phyloP scores from a whole-genome alignment of 2,797 vertebrate species.

The Telmatherina bonti region DNA sequence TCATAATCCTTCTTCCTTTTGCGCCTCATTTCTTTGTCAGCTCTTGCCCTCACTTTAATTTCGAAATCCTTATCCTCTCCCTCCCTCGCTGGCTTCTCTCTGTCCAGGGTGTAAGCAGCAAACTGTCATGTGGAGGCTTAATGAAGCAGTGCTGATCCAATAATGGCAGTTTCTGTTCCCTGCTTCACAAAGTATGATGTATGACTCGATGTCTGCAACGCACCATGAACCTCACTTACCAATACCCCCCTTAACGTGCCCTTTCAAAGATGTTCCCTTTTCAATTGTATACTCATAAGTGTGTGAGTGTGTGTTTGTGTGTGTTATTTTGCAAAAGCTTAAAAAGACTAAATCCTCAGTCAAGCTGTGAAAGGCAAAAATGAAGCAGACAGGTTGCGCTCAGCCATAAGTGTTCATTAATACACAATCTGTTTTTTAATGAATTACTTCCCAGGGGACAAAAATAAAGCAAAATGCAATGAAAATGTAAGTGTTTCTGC shows the following conservation, averaged over 20 bases:
- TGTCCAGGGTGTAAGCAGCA: conserved; percentile 55
- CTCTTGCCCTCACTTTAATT: conserved; percentile 9
- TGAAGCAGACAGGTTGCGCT: background rate
- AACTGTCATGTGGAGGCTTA: conserved; percentile 64
- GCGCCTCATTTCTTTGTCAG: conserved; percentile 7
- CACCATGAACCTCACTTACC: conserved; percentile 57
- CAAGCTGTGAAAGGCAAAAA: conserved; percentile 7
- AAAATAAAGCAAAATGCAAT: conserved; percentile 10
- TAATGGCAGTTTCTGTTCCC: conserved; percentile 67
- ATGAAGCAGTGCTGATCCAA: conserved; percentile 76
- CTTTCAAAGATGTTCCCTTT: conserved; percentile 43
- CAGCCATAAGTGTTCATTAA: conserved; percentile 36
- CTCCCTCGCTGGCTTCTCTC: conserved; percentile 14
- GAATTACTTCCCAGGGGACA: conserved; percentile 25
- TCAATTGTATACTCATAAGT: conserved; percentile 9
- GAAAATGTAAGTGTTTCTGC: conserved; percentile 10
- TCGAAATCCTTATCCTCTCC: conserved; percentile 4
- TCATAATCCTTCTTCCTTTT: conserved; percentile 3
- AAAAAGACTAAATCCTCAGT: conserved; percentile 14
- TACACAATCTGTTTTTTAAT: conserved; percentile 36
- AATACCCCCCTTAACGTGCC: conserved; percentile 33
- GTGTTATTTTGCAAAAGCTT: background rate
- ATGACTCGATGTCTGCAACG: conserved; percentile 33
- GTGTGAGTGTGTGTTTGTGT: background rate
- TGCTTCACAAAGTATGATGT: conserved; percentile 62